Evolutionary conservation across 2,113 vertebrate species (phyloP).

Genomic region (Diphyllodes magnificus): DNA sequence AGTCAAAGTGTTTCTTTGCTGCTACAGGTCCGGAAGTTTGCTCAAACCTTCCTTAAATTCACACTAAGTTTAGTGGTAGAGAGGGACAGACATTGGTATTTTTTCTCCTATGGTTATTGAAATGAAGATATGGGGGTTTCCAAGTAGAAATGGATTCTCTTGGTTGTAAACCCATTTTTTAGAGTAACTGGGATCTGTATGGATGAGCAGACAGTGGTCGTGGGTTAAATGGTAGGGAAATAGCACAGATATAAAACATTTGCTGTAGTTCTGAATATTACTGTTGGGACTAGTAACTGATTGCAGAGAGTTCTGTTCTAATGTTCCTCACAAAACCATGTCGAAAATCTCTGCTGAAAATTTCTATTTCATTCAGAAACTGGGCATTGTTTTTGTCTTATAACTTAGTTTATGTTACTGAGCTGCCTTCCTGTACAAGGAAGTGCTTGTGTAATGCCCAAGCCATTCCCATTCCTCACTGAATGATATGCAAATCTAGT

Average conservation of each 20-base stretch:
- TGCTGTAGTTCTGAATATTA: neutral
- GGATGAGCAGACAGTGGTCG: neutral
- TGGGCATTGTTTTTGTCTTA: neutral
- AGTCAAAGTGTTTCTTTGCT: neutral
- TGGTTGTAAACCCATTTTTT: neutral
- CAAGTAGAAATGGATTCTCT: neutral
- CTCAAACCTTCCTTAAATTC: neutral
- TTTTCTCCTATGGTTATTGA: neutral
- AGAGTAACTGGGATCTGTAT: neutral
- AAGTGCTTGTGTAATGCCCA: conserved; percentile 40
- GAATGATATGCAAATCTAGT: conserved; percentile 85
- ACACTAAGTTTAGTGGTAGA: neutral
- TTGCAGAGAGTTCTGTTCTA: neutral
- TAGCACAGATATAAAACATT: neutral
- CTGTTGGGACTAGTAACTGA: neutral
- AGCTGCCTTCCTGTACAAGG: conserved; percentile 10
- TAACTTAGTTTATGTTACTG: neutral
- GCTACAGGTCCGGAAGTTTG: neutral
- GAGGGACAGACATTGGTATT: neutral
- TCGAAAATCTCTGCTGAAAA: neutral
- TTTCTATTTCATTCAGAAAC: neutral
- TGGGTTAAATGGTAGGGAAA: neutral
- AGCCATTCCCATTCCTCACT: conserved; percentile 65
- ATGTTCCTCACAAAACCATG: neutral
- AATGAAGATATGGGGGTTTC: neutral